These are phyloP conservation scores for Micromussa lordhowensis DNA, from an alignment of 92 coral and sea anemone genomes.

Conservation along the genomic window DNA sequence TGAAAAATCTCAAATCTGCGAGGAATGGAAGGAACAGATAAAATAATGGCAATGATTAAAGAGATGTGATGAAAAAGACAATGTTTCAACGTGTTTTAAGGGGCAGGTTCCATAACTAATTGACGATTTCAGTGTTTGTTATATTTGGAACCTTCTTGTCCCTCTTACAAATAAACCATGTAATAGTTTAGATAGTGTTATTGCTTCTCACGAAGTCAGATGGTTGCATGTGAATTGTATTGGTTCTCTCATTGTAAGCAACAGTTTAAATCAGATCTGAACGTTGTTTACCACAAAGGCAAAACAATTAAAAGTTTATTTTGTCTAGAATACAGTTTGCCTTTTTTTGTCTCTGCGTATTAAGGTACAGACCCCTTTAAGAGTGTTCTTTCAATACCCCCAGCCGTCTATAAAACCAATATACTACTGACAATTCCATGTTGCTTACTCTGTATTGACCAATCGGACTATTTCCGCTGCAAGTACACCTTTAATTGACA, in stretches of 20 bases:
- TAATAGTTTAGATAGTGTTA: too few relatives aligned
- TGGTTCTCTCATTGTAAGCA: background rate
- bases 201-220: background rate
- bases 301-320: conserved; percentile 35
- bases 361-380: background rate
- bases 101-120: too few relatives aligned
- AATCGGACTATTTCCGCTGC: too few relatives aligned
- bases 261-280: background rate
- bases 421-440: background rate
- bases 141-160: too few relatives aligned
- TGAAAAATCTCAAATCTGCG: too few relatives aligned
- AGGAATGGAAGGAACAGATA: too few relatives aligned
- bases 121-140: too few relatives aligned
- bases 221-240: background rate
- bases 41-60: too few relatives aligned
- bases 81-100: too few relatives aligned
- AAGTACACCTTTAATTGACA: background rate
- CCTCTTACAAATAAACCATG: too few relatives aligned
- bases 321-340: conserved; percentile 20
- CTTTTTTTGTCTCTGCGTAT: background rate
- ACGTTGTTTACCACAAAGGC: conserved; percentile 1
- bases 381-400: background rate
- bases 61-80: too few relatives aligned
- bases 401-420: background rate
- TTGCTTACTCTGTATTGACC: too few relatives aligned